Evolutionary conservation across 2,797 vertebrate species (phyloP).

Genomic region (Poeciliopsis gracilis): DNA sequence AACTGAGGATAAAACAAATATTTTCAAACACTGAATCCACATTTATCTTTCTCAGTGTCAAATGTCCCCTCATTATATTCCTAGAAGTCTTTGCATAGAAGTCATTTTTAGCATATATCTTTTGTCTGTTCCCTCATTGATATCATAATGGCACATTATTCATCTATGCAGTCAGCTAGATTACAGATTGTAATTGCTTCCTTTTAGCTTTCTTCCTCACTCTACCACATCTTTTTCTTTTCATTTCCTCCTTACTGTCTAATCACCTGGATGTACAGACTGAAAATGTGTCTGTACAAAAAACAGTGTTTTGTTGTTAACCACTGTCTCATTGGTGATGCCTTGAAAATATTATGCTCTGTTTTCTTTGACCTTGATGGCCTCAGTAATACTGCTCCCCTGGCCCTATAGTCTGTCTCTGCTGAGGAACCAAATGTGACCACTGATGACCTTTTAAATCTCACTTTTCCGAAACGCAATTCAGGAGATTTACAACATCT

Average conservation of each 20-base stretch:
- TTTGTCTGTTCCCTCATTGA: constrained; percentile 22
- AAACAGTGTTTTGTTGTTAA: not conserved
- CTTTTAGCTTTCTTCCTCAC: constrained; percentile 15
- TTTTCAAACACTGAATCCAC: not conserved
- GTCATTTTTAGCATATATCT: constrained; percentile 14
- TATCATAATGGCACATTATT: constrained; percentile 31
- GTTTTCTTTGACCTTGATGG: constrained; percentile 12
- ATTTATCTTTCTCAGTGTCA: not conserved
- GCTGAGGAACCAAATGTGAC: constrained; percentile 34
- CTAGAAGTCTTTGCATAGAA: constrained; percentile 1
- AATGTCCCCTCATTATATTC: not conserved
- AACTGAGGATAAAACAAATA: not conserved
- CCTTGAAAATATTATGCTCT: not conserved
- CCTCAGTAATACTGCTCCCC: constrained; percentile 40
- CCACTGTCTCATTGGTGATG: not conserved
- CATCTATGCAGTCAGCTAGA: constrained; percentile 17
- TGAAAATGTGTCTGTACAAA: not conserved
- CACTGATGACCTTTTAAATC: constrained; percentile 59
- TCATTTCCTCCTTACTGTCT: not conserved
- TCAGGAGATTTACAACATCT: constrained; percentile 68
- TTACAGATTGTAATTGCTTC: constrained; percentile 30
- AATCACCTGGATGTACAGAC: not conserved
- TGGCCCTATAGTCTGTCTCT: constrained; percentile 31
- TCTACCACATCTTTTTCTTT: constrained; percentile 8
- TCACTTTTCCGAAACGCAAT: constrained; percentile 40